Evolutionary conservation across 2,797 vertebrate genomes (phyloP).

Genomic region (Betta splendens): DNA sequence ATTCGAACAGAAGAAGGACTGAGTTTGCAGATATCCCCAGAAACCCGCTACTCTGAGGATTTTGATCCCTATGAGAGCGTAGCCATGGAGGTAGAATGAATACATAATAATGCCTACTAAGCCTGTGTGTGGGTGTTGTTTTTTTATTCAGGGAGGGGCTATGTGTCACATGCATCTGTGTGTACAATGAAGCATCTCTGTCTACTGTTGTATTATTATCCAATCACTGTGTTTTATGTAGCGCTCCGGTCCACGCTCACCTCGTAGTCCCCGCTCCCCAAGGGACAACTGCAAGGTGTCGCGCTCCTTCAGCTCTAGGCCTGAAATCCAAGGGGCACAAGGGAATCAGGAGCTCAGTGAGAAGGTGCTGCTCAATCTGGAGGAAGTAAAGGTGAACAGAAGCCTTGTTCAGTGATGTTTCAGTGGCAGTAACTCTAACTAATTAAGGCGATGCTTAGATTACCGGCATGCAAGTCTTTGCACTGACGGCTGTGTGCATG

Average conservation of each 20-base stretch:
- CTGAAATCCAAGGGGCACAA: constrained; percentile 53
- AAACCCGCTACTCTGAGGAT: constrained; percentile 84
- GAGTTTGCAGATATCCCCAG: constrained; percentile 81
- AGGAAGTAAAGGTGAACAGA: constrained; percentile 83
- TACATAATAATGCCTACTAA: constrained; percentile 45
- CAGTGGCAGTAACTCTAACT: constrained; percentile 7
- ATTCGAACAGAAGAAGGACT: constrained; percentile 89
- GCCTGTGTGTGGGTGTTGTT: constrained; percentile 52
- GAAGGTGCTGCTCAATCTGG: constrained; percentile 82
- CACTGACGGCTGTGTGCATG: constrained; percentile 7
- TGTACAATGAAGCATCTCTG: constrained; percentile 60
- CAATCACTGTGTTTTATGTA: constrained; percentile 41
- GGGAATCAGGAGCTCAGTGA: constrained; percentile 66
- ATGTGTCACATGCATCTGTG: constrained; percentile 68
- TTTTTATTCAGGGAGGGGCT: constrained; percentile 57
- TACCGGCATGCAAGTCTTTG: constrained; percentile 10
- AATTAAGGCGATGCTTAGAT: constrained; percentile 13
- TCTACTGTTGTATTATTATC: constrained; percentile 35
- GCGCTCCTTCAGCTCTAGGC: constrained; percentile 54
- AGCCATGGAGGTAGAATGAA: constrained; percentile 75
- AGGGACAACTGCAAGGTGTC: constrained; percentile 58
- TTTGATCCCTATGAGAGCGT: constrained; percentile 85
- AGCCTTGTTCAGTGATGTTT: neutral
- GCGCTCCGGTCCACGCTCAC: constrained; percentile 59
- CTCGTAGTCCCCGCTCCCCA: constrained; percentile 55